A percentile compares a stretch with the other conserved stretches of the same genome.
phyloP scores from a whole-genome alignment of 2,888 invertebrate genomes.

The Horisme vitalbata region DNA sequence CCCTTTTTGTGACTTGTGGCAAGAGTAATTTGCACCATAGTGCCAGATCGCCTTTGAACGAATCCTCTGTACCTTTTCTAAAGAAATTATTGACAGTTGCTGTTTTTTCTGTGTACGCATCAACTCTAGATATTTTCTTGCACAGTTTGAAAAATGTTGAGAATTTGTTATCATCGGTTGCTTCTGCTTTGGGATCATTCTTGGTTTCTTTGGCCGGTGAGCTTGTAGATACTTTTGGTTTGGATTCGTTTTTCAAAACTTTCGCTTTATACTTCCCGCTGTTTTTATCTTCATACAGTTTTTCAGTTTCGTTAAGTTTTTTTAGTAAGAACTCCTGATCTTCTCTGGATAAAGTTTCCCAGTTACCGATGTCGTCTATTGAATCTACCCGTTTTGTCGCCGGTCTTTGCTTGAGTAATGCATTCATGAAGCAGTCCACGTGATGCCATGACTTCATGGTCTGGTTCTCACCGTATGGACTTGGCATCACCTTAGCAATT shows the following conservation, averaged over 20 bases:
- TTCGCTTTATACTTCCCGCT: constrained; percentile 73
- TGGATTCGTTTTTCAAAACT: constrained; percentile 60
- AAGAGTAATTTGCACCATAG: constrained; percentile 92
- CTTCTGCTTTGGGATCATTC: constrained; percentile 31
- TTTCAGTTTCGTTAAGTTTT: constrained; percentile 85
- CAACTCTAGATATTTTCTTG: constrained; percentile 88
- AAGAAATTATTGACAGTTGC: constrained; percentile 87
- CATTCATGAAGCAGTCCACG: constrained; percentile 90
- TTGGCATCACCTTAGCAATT: constrained; percentile 89
- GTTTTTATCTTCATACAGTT: constrained; percentile 76
- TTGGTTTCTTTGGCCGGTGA: constrained; percentile 24
- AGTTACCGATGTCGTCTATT: constrained; percentile 90
- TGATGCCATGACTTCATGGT: constrained; percentile 94
- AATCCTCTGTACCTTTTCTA: constrained; percentile 81
- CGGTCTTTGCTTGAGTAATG: constrained; percentile 89
- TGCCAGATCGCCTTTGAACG: constrained; percentile 89
- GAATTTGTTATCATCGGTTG: constrained; percentile 87
- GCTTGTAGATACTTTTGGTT: constrained; percentile 25
- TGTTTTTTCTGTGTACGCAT: constrained; percentile 92
- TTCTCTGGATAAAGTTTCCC: constrained; percentile 85
- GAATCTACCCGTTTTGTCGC: constrained; percentile 92
- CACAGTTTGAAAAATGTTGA: constrained; percentile 90
- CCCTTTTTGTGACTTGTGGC: constrained; percentile 91
- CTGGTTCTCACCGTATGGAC: constrained; percentile 88
- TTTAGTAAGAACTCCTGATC: constrained; percentile 86